Evolutionary conservation across 2,113 vertebrate genomes (phyloP), one percentile per base, ranked within the genome.

Genomic region (Nanorana parkeri): DNA sequence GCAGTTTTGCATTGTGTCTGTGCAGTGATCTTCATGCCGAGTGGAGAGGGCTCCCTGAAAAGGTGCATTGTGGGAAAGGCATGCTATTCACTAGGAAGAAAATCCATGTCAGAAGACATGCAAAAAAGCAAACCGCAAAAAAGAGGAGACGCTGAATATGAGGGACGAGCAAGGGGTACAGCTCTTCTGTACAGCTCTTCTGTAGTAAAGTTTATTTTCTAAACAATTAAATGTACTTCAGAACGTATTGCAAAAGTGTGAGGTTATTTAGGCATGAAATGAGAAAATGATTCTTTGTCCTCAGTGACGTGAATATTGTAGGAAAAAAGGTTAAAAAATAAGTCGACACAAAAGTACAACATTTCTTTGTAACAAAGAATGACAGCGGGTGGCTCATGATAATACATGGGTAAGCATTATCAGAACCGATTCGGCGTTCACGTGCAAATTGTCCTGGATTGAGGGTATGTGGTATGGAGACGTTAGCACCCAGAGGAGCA

Each of bases 381-480:
- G 56, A 29, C 56, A 60, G 58, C 47, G 15, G 28, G 17, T 60
- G 52, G 80, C 76, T 68, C 21, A 23, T 41, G 41, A 68, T 56
- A 73, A 73, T 28, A 16, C 60, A 29, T 15, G 17, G 3, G 6
- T 21, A 26, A 65, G 76, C 55, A 52, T 77, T 29, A 51, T 75
- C 54, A 75, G 52, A 83, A 83, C 64, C 24, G n/a, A 58, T 67
- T 66, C 16, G 21, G 32, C 23, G 23, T 19, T 55, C 60, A 83
- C 32, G 80, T 83, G 80, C 80, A 83, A 76, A 83, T 83, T 83
- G 80, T 68, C 71, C 80, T 29, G 58, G 3, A 16, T 56, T 68
- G 21, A 54, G 24, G 6, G 41, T 78, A 20, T 67, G 26, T n/a
- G 16, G 58, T 26, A 63, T 63, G 54, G 24, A 71, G 66, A 60